Percentiles rank a stretch among this genome's conserved stretches.
These are phyloP conservation scores for Catagonus wagneri DNA, from an alignment of 2,113 vertebrate species.

Conservation along the genomic window DNA sequence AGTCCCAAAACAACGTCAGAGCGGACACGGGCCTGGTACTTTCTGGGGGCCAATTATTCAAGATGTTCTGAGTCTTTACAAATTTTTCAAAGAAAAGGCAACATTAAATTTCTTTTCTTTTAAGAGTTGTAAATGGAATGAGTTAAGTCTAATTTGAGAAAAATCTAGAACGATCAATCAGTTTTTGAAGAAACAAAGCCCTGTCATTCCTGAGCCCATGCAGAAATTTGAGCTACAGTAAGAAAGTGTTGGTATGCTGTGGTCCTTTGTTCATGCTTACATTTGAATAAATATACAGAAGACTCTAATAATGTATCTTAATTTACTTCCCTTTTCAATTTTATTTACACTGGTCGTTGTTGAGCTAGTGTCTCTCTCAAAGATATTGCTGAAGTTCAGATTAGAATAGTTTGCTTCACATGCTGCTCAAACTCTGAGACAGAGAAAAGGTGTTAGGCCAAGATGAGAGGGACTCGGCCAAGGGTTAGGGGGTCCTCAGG, in stretches of 20 bases:
- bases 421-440: constrained; percentile 4
- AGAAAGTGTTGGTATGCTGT: not conserved
- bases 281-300: not conserved
- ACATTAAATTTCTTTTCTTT: not conserved
- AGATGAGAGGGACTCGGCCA: not conserved
- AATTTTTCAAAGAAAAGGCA: not conserved
- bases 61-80: not conserved
- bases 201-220: not conserved
- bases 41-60: not conserved
- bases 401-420: not conserved
- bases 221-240: not conserved
- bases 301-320: not conserved
- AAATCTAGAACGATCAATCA: not conserved
- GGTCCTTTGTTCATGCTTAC: not conserved
- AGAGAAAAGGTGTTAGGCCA: constrained; percentile 5
- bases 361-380: constrained; percentile 21
- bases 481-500: not conserved
- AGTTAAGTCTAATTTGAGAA: not conserved
- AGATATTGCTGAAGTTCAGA: not conserved
- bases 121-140: not conserved
- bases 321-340: not conserved
- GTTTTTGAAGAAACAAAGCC: constrained; percentile 17
- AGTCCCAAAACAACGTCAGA: not conserved
- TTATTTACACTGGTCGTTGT: not conserved
- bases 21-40: not conserved